Base-by-base conservation (phyloP, 2,797 vertebrate genomes). In the Alcedo quadribrachys region DNA sequence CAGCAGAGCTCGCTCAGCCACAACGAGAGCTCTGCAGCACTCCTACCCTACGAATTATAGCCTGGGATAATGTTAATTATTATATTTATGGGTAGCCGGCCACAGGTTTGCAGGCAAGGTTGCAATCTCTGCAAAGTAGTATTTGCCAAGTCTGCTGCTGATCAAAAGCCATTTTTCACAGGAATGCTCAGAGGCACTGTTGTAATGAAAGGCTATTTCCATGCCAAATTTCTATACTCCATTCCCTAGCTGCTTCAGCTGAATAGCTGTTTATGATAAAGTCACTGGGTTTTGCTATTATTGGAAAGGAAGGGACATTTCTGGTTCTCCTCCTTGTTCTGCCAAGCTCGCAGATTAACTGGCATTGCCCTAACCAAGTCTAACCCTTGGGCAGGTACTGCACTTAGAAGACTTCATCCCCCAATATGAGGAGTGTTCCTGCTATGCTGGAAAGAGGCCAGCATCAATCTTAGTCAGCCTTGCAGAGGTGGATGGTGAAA, bases 371-470 rank as follows among this genome's bases (percentile, higher is more conserved):
- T 22, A 24, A 58, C 32, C 0, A 67, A 6, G 5, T 5, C 7
- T 2, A 46, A n/a, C 22, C 5, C 46, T 12, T 6, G 22, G 40
- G 61, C 60, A 35, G 27, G 21, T 30, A 5, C 25, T 50, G 16
- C 0, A 1, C 20, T 15, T 12, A 1, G 37, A 45, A 53, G 8
- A 5, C 15, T 35, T 19, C 58, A 19, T 21, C 55, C 18, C 27
- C 33, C 28, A 8, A 0, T 21, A 9, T 21, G 33, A 15, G 57
- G 3, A 27, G 30, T 3, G 5, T 9, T 30, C 28, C 22, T 3
- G 4, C 9, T 1, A 8, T 1, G 4, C 43, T 30, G 40, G 42
- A 18, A 24, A 7, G 43, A 6, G 11, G 4, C 57, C 0, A 25
- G 46, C 55, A 3, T 19, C 61, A 18, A 21, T 4, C 45, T 5